These are phyloP conservation scores for Euproctis similis DNA, from an alignment of 2,888 invertebrate genomes.

Conservation along the genomic window DNA sequence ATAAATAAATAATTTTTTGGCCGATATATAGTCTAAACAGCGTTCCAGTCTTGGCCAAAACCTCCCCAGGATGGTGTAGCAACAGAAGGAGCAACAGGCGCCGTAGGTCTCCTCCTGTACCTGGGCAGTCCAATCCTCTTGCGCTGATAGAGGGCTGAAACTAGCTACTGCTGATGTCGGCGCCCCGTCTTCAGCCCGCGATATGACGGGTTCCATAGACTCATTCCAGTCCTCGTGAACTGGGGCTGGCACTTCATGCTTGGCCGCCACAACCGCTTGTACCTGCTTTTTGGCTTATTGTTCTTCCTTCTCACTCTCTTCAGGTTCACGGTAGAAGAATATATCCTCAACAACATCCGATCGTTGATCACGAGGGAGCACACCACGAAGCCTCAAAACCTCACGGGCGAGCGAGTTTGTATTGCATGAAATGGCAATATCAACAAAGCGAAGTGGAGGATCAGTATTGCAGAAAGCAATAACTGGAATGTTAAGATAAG, in stretches of 20 bases:
- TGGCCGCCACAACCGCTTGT: slow-evolving; percentile 56
- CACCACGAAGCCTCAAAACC: slow-evolving; percentile 93
- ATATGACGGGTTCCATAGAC: too few species aligned
- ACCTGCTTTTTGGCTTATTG: slow-evolving; percentile 89
- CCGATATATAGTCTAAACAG: too few species aligned
- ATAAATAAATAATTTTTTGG: too few species aligned
- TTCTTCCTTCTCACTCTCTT: slow-evolving; percentile 98
- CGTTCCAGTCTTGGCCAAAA: too few species aligned
- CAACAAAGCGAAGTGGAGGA: slow-evolving; percentile 96
- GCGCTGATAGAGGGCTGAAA: too few species aligned
- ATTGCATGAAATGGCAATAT: slow-evolving; percentile 99
- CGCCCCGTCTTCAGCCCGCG: too few species aligned
- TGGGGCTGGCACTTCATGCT: slow-evolving; percentile 44
- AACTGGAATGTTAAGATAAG: slow-evolving; percentile 99
- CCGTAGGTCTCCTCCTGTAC: too few species aligned
- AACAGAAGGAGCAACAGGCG: too few species aligned
- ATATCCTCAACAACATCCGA: slow-evolving; percentile 99
- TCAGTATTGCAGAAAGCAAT: slow-evolving; percentile 99
- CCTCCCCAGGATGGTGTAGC: too few species aligned
- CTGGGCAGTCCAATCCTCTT: too few species aligned
- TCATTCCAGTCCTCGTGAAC: too few species aligned
- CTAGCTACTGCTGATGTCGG: too few species aligned
- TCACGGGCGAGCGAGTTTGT: slow-evolving; percentile 98
- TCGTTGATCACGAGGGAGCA: slow-evolving; percentile 91
- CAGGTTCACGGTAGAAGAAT: slow-evolving; percentile 99